Evolutionary conservation across 64 coral and sea anemone species (phyloP).

Genomic region (Actinia tenebrosa): DNA sequence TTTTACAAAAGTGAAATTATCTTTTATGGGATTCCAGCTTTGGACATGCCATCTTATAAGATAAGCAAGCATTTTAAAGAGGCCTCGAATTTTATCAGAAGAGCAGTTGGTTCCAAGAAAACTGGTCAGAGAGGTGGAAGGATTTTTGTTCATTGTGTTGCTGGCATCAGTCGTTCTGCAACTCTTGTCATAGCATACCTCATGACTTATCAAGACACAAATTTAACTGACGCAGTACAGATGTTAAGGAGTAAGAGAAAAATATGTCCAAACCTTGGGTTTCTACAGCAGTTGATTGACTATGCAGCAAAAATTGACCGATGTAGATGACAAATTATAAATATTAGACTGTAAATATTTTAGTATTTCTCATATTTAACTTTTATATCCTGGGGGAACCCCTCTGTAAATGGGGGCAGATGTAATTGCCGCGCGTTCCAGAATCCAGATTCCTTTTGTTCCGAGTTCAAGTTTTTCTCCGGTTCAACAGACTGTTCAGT

Average conservation of each 20-base stretch:
- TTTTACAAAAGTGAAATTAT: conserved; percentile 79
- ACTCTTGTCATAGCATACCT: conserved; percentile 78
- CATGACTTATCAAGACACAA: conserved; percentile 59
- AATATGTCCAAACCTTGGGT: conserved; percentile 63
- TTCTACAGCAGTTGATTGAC: conserved; percentile 74
- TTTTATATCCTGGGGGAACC: no score
- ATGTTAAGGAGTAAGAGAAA: conserved; percentile 61
- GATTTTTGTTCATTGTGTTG: conserved; percentile 73
- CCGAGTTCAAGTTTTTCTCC: background rate
- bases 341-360: background rate
- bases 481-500: background rate
- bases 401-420: no score
- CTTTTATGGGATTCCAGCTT: conserved; percentile 61
- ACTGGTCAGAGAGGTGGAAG: conserved; percentile 44
- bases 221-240: conserved; percentile 47
- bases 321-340: background rate
- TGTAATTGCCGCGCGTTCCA: background rate
- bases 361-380: no score
- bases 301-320: conserved; percentile 40
- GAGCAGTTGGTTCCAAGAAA: conserved; percentile 69
- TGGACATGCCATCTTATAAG: conserved; percentile 51
- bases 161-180: conserved; percentile 68
- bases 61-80: conserved; percentile 62
- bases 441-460: background rate
- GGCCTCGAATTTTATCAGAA: conserved; percentile 64